These are phyloP conservation scores for Pararge aegeria DNA, from an alignment of 1,140 invertebrate species.

Conservation along the genomic window DNA sequence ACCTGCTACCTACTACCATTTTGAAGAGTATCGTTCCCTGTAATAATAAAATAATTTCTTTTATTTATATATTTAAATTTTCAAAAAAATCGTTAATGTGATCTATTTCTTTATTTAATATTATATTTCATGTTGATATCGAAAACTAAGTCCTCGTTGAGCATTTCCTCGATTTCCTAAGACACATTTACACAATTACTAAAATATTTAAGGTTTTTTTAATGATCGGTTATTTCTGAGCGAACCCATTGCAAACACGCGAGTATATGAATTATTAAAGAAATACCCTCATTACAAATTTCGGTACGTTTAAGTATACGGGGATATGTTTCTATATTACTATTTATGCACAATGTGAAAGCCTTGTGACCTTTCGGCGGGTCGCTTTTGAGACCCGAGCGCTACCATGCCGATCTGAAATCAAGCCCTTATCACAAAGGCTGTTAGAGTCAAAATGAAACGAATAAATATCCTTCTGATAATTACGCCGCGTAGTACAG, in stretches of 20 bases:
- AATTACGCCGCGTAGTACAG: constrained; percentile 17
- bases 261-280: constrained; percentile 2
- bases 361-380: constrained; percentile 50
- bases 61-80: too few relatives aligned
- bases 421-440: not conserved
- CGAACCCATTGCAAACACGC: not conserved
- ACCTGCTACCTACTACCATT: too few relatives aligned
- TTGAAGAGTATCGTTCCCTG: too few relatives aligned
- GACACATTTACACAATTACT: too few relatives aligned
- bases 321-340: constrained; percentile 13
- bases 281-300: not conserved
- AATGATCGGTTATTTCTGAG: not conserved
- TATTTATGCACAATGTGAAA: constrained; percentile 41
- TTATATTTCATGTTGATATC: too few relatives aligned
- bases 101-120: too few relatives aligned
- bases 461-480: not conserved
- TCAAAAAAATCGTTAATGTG: too few relatives aligned
- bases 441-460: not conserved
- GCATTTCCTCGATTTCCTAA: too few relatives aligned
- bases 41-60: too few relatives aligned
- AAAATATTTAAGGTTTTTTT: too few relatives aligned
- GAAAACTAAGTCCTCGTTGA: too few relatives aligned
- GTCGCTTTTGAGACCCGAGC: constrained; percentile 44
- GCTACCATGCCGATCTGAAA: not conserved
- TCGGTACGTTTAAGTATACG: not conserved